A percentile compares a stretch with the other conserved stretches of the same genome.
phyloP scores from a whole-genome alignment of 1,140 invertebrate species.

The Halyomorpha halys region DNA sequence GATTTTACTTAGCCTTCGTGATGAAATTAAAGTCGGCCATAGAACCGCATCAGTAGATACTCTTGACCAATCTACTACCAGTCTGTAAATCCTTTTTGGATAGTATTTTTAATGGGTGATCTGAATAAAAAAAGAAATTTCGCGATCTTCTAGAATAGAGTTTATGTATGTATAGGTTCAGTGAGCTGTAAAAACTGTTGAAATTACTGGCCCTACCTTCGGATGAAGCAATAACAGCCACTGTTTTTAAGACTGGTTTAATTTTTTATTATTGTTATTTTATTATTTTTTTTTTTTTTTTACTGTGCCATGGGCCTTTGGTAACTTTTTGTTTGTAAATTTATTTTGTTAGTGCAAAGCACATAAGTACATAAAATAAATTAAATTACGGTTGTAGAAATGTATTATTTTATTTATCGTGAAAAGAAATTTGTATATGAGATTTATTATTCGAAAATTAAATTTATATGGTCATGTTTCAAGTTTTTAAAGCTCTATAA shows the following conservation, averaged over 20 bases:
- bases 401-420: constrained; percentile 12
- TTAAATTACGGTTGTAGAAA: constrained; percentile 4
- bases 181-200: constrained; percentile 8
- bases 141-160: neutral
- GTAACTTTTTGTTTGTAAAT: constrained; percentile 8
- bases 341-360: constrained; percentile 11
- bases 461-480: too few species aligned
- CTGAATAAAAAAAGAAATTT: neutral
- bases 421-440: neutral
- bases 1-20: constrained; percentile 50
- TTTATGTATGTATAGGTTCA: neutral
- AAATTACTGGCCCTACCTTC: constrained; percentile 1
- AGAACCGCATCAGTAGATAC: constrained; percentile 41
- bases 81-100: constrained; percentile 24
- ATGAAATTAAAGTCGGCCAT: constrained; percentile 47
- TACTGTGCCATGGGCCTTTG: constrained; percentile 13
- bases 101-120: neutral
- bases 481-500: too few species aligned
- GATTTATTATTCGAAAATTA: too few species aligned
- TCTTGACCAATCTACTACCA: constrained; percentile 40
- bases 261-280: constrained; percentile 9
- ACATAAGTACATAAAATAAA: constrained; percentile 12
- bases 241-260: constrained; percentile 9
- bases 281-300: constrained; percentile 1
- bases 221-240: neutral